These are phyloP conservation scores for Pinna nobilis DNA, from an alignment of 1,140 invertebrate species.

Conservation along the genomic window DNA sequence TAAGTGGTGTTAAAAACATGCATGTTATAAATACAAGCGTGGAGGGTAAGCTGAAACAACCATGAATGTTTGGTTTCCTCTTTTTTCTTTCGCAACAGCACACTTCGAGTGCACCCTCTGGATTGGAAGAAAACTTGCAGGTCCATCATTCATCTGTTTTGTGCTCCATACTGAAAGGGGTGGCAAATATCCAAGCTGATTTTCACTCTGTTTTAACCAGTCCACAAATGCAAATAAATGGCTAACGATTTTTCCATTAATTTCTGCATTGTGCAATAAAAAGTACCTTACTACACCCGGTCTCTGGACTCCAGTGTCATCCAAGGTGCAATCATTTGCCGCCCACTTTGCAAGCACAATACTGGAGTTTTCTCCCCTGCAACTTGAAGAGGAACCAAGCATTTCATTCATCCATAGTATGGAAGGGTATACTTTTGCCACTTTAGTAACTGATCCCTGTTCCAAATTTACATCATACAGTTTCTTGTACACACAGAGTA, in stretches of 20 bases:
- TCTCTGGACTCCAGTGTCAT: background rate
- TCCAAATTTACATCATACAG: background rate
- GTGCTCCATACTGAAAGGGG: background rate
- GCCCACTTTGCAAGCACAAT: constrained; percentile 5
- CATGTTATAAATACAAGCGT: background rate
- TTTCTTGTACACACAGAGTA: background rate
- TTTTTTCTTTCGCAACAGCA: background rate
- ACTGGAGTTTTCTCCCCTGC: background rate
- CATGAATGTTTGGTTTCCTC: background rate
- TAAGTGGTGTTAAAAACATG: too few relatives aligned
- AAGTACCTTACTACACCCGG: background rate
- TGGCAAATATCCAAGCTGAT: background rate
- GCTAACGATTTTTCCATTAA: background rate
- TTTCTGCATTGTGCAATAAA: background rate
- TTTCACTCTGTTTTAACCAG: background rate
- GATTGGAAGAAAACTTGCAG: background rate
- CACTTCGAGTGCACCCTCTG: background rate
- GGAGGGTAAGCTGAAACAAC: background rate
- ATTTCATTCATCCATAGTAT: background rate
- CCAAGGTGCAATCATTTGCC: background rate
- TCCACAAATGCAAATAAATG: background rate
- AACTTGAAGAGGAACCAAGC: background rate
- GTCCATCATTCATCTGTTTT: constrained; percentile 1
- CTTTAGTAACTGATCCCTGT: background rate
- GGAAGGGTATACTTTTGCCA: background rate